Evolutionary conservation across 2,888 invertebrate species (phyloP), one percentile per base, ranked within the genome.

Genomic region (Panzeria rudis): DNA sequence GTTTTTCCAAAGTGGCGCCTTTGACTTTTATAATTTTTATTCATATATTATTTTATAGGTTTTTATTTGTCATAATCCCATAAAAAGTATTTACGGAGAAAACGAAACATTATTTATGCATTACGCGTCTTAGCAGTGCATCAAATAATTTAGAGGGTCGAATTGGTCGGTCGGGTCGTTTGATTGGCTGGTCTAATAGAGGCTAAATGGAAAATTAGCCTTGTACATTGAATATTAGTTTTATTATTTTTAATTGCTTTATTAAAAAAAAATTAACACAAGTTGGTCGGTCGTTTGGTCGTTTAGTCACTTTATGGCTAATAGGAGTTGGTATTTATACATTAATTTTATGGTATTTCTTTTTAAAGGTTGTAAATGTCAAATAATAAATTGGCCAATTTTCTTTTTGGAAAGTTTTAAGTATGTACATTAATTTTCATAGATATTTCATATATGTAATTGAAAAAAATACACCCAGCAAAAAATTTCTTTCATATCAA

Each of bases 51-150:
- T 68, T 80, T 77, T 68, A 78, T 72, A 47, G 73, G 59, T 75
- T 80, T 80, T 73, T 66, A 73, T 80, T 82, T 79, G 61, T 71
- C 73, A 75, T 79, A 79, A 75, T 78, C 75, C 75, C 79, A 78
- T 79, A 82, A 79, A 82, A 64, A 56, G 1, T 17, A 50, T 69
- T 54, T 50, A 56, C 8, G 50, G 7, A 25, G 9, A 47, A 32
- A 35, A 9, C 2, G 50, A 11, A 56, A 80, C 52, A 82, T 85
- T 82, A 85, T 82, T 82, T 82, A 85, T 85, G 82, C 85, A 82
- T 78, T 85, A 75, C 73, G 71, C 64, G 75, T 78, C 56, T 15
- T 47, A 66, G 5, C 11, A 35, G n/a, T 71, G 62, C 56, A 64
- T 25, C 69, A 71, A 50, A 56, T 66, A 66, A 56, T 41, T 73